Evolutionary conservation across 2,888 invertebrate genomes (phyloP).

Genomic region (Agrochola circellaris): DNA sequence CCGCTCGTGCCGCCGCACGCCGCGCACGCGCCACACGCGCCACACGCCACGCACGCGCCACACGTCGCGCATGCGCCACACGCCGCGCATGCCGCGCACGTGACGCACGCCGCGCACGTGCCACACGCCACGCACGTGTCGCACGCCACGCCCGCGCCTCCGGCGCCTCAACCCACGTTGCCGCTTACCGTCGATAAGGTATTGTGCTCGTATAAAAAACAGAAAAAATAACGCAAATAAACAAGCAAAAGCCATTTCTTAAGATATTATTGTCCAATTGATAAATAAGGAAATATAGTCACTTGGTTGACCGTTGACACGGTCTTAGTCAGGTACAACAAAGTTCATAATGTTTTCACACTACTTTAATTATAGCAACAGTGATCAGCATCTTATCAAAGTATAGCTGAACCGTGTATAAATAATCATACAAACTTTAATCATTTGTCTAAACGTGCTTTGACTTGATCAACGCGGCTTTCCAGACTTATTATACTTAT

Average conservation of each 20-base stretch:
- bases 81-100: constrained; percentile 8
- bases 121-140: constrained; percentile 30
- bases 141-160: constrained; percentile 52
- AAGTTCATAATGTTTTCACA: neutral
- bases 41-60: constrained; percentile 4
- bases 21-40: constrained; percentile 19
- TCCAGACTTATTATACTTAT: neutral
- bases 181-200: constrained; percentile 89
- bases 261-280: neutral
- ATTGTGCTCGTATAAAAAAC: neutral
- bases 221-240: neutral
- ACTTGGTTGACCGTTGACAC: neutral
- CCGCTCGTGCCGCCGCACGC: constrained; percentile 39
- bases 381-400: neutral
- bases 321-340: neutral
- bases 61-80: neutral
- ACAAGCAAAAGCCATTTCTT: neutral
- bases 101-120: constrained; percentile 44
- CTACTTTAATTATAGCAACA: neutral
- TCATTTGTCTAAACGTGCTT: too few relatives aligned
- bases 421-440: too few relatives aligned
- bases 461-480: too few relatives aligned
- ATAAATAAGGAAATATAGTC: neutral
- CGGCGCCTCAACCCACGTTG: constrained; percentile 72
- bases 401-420: too few relatives aligned